phyloP scores from a whole-genome alignment of 2,113 vertebrate genomes.

The Tringa solitaria region DNA sequence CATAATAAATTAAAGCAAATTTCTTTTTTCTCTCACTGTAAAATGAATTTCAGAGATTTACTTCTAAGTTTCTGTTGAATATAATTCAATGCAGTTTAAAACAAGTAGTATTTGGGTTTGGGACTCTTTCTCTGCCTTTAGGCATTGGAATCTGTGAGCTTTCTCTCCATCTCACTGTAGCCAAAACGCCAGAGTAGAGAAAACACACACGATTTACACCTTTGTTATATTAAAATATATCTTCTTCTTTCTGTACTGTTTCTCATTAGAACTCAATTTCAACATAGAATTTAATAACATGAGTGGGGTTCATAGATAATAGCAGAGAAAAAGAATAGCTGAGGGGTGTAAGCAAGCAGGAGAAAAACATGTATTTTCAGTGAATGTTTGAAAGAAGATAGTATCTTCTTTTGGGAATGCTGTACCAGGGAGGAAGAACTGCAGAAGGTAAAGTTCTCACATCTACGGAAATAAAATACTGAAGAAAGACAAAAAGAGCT shows the following conservation, averaged over 20 bases:
- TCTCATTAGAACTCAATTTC: conserved; percentile 15
- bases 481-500: conserved; percentile 12
- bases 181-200: neutral
- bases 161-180: neutral
- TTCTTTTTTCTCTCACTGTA: neutral
- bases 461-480: neutral
- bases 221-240: neutral
- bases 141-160: neutral
- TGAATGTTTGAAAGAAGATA: neutral
- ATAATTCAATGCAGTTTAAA: neutral
- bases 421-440: neutral
- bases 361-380: neutral
- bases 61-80: neutral
- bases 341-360: neutral
- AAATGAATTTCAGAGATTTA: neutral
- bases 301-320: neutral
- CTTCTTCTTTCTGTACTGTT: neutral
- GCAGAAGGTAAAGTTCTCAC: neutral
- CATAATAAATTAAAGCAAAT: neutral
- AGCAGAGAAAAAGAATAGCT: neutral
- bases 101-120: neutral
- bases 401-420: neutral
- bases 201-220: neutral
- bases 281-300: neutral
- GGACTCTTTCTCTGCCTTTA: neutral